Base-by-base conservation (phyloP, 1,140 invertebrate species). In the Drosophila varians region DNA sequence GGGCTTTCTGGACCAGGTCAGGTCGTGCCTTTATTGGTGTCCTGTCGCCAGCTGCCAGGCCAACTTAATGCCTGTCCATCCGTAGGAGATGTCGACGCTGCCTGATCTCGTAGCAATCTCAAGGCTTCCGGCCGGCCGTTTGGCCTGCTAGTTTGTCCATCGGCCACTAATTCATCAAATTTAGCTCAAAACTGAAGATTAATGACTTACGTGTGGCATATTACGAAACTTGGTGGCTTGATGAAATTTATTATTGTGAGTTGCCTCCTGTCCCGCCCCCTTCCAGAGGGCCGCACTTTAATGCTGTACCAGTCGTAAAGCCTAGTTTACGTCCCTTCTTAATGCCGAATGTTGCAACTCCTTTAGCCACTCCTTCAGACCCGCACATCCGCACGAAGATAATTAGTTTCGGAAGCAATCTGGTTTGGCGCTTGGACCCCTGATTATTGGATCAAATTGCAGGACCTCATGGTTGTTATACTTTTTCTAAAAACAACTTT, bases 101-200 rank as follows among this genome's bases (percentile, higher is more conserved):
- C 34, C 31, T 43, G 51, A 19, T 12, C 34, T 43, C 36, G 47
- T 19, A 16, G 14, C 51, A 51, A 19, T 14, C 21, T 42, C 25
- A 21, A 23, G 31, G 26, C n/a, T 12, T 12, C 58, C 57, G 26
- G 16, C 21, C 14, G 49, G 54, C 26, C 26, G 26, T 28, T 28
- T 28, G 26, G n/a, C n/a, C n/a, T n/a, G n/a, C n/a, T n/a, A n/a
- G 72, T 72, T 46, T 52, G 56, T 82, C 73, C 77, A 82, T 82
- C 77, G 77, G 73, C 78, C 82, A 86, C 80, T 86, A 86, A 86
- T 86, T 87, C 80, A 86, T 86, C 80, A 86, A 86, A 86, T 80
- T 87, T 86, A 87, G 80, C 82, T 86, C 73, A 80, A 86, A 86
- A 87, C 80, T 86, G 77, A 80, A 86, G 80, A 86, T 86, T 86